phyloP scores from a whole-genome alignment of 2,888 invertebrate genomes.

The Lasius platythorax region DNA sequence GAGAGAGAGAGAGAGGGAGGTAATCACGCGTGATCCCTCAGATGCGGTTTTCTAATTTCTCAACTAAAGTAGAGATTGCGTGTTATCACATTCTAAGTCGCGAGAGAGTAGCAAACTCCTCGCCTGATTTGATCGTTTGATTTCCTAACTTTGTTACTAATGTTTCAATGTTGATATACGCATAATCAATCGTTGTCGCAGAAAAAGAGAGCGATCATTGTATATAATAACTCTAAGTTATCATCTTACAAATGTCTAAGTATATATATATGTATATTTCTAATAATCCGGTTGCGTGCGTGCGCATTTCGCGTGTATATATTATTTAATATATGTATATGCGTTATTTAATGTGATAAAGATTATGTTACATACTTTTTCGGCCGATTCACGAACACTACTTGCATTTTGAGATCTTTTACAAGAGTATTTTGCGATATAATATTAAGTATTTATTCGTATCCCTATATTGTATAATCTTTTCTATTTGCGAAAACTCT shows the following conservation, averaged over 20 bases:
- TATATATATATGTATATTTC: not conserved
- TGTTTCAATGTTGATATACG: constrained; percentile 12
- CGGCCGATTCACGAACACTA: constrained; percentile 83
- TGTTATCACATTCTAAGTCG: constrained; percentile 72
- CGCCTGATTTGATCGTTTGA: constrained; percentile 46
- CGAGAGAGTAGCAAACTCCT: constrained; percentile 68
- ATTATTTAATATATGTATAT: constrained; percentile 47
- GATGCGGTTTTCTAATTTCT: constrained; percentile 11
- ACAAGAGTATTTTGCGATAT: constrained; percentile 53
- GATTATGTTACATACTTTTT: constrained; percentile 72
- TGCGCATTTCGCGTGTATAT: constrained; percentile 31
- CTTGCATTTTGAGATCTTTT: constrained; percentile 74
- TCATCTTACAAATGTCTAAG: constrained; percentile 28
- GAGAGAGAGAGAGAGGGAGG: not conserved
- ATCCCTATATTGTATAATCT: constrained; percentile 28
- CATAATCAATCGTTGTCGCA: constrained; percentile 2
- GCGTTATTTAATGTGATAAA: constrained; percentile 58
- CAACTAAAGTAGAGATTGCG: constrained; percentile 33
- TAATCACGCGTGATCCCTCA: not conserved
- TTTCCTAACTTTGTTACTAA: not conserved
- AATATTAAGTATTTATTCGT: constrained; percentile 33
- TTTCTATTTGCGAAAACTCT: constrained; percentile 26
- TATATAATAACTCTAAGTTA: constrained; percentile 8
- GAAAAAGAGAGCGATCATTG: constrained; percentile 29
- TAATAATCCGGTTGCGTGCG: constrained; percentile 7